Base-by-base conservation (phyloP, 2,888 invertebrate genomes). In the Sepioteuthis lessoniana region DNA sequence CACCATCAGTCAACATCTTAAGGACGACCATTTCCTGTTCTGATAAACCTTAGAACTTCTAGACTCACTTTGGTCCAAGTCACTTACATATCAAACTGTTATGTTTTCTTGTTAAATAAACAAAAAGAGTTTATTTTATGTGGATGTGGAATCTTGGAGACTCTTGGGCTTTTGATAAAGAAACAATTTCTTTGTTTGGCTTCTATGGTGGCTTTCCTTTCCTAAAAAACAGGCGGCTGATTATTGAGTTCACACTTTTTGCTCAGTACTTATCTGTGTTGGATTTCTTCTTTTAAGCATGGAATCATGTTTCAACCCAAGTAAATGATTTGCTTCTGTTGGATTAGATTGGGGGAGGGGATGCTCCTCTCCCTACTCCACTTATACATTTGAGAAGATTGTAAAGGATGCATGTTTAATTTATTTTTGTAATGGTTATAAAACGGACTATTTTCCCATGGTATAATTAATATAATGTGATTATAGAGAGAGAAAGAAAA, bases 81-180 rank as follows among this genome's bases (percentile, higher is more conserved):
- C 76, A 76, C 76, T 76, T 76, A 76, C 76, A 76, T 76, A 76
- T 76, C 76, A 76, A 76, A 76, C 35, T 76, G n/a, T 76, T 76
- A 76, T 76, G 76, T 76, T 76, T 76, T 76, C 76, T 76, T 13
- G 76, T 19, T 76, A 76, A n/a, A n/a, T 76, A 76, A 76, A 76
- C 76, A 76, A 76, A n/a, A 1, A n/a, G 19, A 10, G 76, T 76
- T 76, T 76, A 76, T 76, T 76, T 76, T 76, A 35, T 76, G n/a
- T 76, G 76, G 10, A 76, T n/a, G 76, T 76, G 76, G n/a, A n/a
- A 76, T 76, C 76, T 76, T 35, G n/a, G n/a, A 76, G 76, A 76
- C 76, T n/a, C n/a, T 76, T n/a, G n/a, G 76, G 8, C n/a, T 31
- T 60, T 35, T 76, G 76, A 76, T 76, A 76, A 76, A 76, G 76